These are phyloP conservation scores for Pagetopsis macropterus DNA, from an alignment of 2,797 vertebrate species.

Conservation along the genomic window DNA sequence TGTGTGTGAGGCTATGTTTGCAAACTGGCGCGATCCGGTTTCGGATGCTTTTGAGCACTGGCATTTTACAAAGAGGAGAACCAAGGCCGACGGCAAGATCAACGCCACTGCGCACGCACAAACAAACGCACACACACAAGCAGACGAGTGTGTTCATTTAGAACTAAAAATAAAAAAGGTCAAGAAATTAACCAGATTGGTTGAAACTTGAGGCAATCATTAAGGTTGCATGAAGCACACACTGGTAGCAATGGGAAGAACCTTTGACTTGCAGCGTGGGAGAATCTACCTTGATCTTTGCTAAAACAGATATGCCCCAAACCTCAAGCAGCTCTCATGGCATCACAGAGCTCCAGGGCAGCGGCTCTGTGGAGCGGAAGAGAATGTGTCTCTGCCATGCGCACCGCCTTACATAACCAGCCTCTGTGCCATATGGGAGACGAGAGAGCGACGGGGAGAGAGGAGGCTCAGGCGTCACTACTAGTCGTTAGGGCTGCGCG, in stretches of 20 bases:
- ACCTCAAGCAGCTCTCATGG: conserved; percentile 43
- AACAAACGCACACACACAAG: not conserved
- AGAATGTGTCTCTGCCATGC: conserved; percentile 36
- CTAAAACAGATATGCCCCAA: conserved; percentile 26
- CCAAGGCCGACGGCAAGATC: conserved; percentile 32
- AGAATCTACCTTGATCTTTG: conserved; percentile 20
- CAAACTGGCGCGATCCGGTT: conserved; percentile 71
- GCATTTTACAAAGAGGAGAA: conserved; percentile 43
- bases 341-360: conserved; percentile 35
- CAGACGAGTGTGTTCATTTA: conserved; percentile 8
- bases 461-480: not conserved
- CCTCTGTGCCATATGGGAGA: conserved; percentile 55
- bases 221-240: not conserved
- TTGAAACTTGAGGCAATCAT: too few species aligned
- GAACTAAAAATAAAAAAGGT: not conserved
- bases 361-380: conserved; percentile 43
- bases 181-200: not conserved
- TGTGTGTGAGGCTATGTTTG: conserved; percentile 6
- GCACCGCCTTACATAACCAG: conserved; percentile 71
- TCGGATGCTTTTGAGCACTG: conserved; percentile 41
- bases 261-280: not conserved
- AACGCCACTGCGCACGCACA: not conserved
- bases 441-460: not conserved
- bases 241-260: conserved; percentile 11
- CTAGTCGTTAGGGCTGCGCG: not conserved